A percentile compares a stretch with the other conserved stretches of the same genome.
phyloP scores from a whole-genome alignment of 2,113 vertebrate species.

The Ciconia maguari region DNA sequence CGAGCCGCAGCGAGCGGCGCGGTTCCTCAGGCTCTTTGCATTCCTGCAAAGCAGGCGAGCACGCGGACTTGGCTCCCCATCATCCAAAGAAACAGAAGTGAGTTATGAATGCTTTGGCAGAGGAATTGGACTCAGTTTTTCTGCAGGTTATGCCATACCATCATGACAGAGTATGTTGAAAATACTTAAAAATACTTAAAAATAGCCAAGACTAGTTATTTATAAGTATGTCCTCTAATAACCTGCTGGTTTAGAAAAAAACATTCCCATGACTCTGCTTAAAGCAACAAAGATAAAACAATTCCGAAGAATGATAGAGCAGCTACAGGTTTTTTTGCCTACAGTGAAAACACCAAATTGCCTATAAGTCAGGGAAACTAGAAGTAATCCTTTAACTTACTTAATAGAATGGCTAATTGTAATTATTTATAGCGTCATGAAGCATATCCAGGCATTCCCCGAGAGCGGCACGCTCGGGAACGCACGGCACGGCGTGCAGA shows the following conservation, averaged over 20 bases:
- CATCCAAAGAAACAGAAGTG: background rate
- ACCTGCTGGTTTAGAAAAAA: background rate
- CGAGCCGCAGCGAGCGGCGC: accelerated
- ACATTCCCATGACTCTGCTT: conserved; percentile 42
- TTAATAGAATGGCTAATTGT: background rate
- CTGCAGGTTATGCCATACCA: background rate
- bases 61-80: background rate
- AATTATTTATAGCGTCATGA: background rate
- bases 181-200: conserved; percentile 46
- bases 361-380: background rate
- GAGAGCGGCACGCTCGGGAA: background rate
- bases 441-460: background rate
- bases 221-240: conserved; percentile 41
- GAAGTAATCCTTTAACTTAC: background rate
- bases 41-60: background rate
- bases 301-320: background rate
- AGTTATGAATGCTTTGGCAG: background rate
- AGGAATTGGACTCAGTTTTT: background rate
- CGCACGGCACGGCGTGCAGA: accelerated
- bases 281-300: background rate
- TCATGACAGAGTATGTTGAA: background rate
- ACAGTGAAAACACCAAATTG: background rate
- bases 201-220: conserved; percentile 47
- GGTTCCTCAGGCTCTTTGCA: accelerated
- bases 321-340: background rate